Evolutionary conservation across 2,113 vertebrate genomes (phyloP), one percentile per base, ranked within the genome.

Genomic region (Semnopithecus entellus): DNA sequence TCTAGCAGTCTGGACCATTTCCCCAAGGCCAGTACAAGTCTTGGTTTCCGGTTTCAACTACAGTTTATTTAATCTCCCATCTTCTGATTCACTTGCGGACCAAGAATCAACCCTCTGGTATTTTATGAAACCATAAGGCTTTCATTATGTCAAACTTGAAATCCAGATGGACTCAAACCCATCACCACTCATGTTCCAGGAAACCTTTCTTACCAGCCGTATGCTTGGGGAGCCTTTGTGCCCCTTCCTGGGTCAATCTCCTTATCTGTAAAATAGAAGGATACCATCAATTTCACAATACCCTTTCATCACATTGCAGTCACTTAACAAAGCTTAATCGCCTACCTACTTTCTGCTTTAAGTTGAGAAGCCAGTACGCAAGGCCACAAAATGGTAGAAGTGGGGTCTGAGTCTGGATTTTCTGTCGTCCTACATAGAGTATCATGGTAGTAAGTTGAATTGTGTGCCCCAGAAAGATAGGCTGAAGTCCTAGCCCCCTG

Each of bases 111-210:
- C 16, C 13, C 23, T 78, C 38, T 73, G 35, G 64, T 32, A 59
- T 66, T 92, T 95, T 73, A 72, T 61, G n/a, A 96, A 82, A 86
- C 87, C 70, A 52, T 66, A n/a, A 81, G 30, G 14, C 75, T 90
- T 76, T 73, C 35, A 68, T 22, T n/a, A 27, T 59, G 23, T 87
- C 81, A 59, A 82, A 72, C 78, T 43, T 91, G 57, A 81, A 50
- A 23, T 35, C 64, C 32, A 18, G 30, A 52, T 52, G 8, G 25
- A 10, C 6, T n/a, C 20, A 79, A 16, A 32, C 61, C 27, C 2
- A 48, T 9, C 57, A 16, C 68, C 35, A 22, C 11, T 86, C 43
- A 18, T 20, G 10, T 32, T 86, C 88, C 48, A 55, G 68, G 22
- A 96, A 85, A 27, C 52, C 32, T 14, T 40, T 64, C 22, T 57